phyloP scores from a whole-genome alignment of 2,797 vertebrate genomes.

The Psittacula derbiana region DNA sequence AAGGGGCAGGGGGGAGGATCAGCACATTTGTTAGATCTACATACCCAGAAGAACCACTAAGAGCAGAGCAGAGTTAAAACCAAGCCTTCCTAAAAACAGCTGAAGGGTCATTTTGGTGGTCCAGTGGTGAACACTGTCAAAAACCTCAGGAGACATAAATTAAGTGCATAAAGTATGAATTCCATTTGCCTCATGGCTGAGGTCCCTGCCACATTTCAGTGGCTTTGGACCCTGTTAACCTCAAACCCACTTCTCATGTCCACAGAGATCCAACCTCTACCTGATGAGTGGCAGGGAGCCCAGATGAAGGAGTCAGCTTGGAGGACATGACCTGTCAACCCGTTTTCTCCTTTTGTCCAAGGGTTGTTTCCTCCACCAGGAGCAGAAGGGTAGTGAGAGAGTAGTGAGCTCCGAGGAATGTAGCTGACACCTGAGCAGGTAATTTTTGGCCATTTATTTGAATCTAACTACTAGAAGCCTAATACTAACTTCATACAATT shows the following conservation, averaged over 20 bases:
- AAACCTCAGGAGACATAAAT: neutral
- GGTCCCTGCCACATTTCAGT: neutral
- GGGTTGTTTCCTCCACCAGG: rapidly evolving
- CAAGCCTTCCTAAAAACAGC: neutral
- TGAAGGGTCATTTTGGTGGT: neutral
- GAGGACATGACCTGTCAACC: neutral
- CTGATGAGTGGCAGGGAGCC: neutral
- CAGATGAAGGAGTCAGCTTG: rapidly evolving
- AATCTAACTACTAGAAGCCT: neutral
- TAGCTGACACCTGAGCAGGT: neutral
- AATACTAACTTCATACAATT: neutral
- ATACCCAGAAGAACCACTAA: neutral
- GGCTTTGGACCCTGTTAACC: neutral
- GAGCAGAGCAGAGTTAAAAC: neutral
- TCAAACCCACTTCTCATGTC: neutral
- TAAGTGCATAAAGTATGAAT: neutral
- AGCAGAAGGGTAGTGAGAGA: neutral
- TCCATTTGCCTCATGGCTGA: neutral
- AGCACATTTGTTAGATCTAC: neutral
- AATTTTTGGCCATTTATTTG: neutral
- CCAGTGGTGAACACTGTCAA: neutral
- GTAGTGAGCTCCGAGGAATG: neutral
- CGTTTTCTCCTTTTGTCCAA: neutral
- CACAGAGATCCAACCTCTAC: neutral
- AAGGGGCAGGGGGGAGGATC: neutral